A percentile compares a stretch with the other conserved stretches of the same genome.
Evolutionary conservation across 2,888 invertebrate genomes (phyloP).

Genomic region (Plebejus melissa): DNA sequence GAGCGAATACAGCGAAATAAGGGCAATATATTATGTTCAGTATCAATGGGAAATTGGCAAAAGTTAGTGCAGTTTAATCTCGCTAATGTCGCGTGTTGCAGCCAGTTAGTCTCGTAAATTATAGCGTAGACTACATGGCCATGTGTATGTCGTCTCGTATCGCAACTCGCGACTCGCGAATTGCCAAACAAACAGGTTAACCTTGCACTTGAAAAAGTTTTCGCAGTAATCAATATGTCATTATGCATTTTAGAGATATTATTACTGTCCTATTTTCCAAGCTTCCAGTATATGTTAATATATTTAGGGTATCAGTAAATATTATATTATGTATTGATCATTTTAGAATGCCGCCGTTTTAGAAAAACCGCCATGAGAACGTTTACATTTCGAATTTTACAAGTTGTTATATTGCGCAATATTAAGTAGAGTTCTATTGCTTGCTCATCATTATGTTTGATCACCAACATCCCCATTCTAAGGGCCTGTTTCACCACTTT

Average conservation of each 20-base stretch:
- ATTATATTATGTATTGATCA: too few relatives aligned
- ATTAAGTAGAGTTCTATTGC: too few relatives aligned
- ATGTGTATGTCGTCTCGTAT: not conserved
- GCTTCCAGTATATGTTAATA: too few relatives aligned
- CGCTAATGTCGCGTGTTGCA: conserved; percentile 11
- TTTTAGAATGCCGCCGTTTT: too few relatives aligned
- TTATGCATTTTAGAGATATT: not conserved
- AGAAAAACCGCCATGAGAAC: too few relatives aligned
- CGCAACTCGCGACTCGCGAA: not conserved
- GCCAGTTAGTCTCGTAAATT: conserved; percentile 1
- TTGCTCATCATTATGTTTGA: too few relatives aligned
- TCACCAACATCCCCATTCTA: too few relatives aligned
- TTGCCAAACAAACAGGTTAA: not conserved
- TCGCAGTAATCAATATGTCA: not conserved
- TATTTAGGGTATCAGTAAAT: too few relatives aligned
- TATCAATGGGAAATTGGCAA: conserved; percentile 18
- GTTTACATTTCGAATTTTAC: too few relatives aligned
- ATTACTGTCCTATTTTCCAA: too few relatives aligned
- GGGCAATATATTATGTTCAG: conserved; percentile 9
- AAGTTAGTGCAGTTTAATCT: conserved; percentile 17
- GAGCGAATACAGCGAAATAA: conserved; percentile 9
- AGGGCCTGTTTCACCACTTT: too few relatives aligned
- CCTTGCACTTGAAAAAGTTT: not conserved
- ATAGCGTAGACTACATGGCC: not conserved
- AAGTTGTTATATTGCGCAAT: too few relatives aligned